Base-by-base conservation (phyloP, 2,113 vertebrate species). In the Sitta europaea region DNA sequence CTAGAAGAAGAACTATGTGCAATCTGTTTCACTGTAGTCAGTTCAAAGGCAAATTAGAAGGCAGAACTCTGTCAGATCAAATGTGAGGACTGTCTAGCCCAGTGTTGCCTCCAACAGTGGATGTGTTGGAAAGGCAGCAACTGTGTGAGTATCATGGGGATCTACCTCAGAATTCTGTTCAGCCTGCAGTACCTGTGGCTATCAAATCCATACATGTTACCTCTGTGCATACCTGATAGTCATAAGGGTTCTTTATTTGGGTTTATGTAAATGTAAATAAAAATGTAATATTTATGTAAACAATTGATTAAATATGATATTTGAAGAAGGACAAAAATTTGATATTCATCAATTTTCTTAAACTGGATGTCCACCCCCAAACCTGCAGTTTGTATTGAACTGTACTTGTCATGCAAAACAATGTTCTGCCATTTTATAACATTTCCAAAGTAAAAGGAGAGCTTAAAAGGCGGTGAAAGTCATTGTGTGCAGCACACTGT, bases 141-240 rank as follows among this genome's bases (percentile, higher is more conserved):
- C 10, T 31, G 6, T 1, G 0, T 21, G 42, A 77, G 7, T 13
- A 15, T 38, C 7, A 8, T 17, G 17, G 28, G 9, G 6, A 21
- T 47, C n/a, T 65, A 17, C 6, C 50, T 14, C n/a, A 61, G 16
- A 65, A 25, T 5, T 9, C 9, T 28, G 15, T 25, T 20, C 29
- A 50, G 17, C 11, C 53, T 78, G 35, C 55, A 54, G 14, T 16
- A 83, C 16, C 22, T 79, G 40, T 59, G 33, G 22, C 45, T 91
- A 88, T 61, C 27, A 83, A 58, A 48, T 31, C 35, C 24, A 55
- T 62, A 24, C 11, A 2, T 10, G 7, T 33, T 53, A 28, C 6
- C 7, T 61, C 11, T 68, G 20, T 54, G 16, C 15, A 10, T 24
- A 51, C 58, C 28, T 57, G 14, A 36, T 33, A 58, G 54, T 43